These are phyloP conservation scores for Trypoxylus dichotomus DNA, from an alignment of 1,140 invertebrate species.

Conservation along the genomic window DNA sequence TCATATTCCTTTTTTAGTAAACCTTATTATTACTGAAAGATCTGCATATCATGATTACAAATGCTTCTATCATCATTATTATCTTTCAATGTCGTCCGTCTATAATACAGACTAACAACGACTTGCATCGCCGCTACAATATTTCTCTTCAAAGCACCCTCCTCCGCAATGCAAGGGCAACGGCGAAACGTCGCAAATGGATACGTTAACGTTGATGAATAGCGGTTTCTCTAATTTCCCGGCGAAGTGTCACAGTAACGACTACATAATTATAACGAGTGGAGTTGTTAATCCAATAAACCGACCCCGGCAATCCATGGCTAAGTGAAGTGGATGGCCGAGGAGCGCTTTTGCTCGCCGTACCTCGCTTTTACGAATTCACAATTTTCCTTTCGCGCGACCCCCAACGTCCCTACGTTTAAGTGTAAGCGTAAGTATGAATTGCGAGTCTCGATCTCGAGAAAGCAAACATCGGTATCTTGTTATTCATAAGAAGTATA, in stretches of 20 bases:
- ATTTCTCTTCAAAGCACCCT: not conserved
- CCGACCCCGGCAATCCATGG: conserved; percentile 47
- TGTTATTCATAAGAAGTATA: not conserved
- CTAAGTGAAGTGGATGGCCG: conserved; percentile 37
- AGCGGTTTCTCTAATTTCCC: conserved; percentile 42
- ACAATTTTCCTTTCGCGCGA: not conserved
- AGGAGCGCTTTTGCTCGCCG: conserved; percentile 1
- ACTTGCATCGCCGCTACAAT: no score
- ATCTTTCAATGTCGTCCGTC: no score
- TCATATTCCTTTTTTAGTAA: no score
- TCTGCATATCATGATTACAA: no score
- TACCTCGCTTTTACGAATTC: conserved; percentile 7
- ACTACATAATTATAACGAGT: conserved; percentile 52
- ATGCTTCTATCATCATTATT: no score
- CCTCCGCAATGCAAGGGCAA: not conserved
- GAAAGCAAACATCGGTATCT: not conserved
- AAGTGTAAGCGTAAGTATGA: not conserved
- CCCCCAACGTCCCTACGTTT: not conserved
- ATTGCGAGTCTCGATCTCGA: not conserved
- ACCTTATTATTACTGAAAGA: no score
- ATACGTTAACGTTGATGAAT: conserved; percentile 35
- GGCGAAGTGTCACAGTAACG: conserved; percentile 47
- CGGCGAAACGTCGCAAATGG: not conserved
- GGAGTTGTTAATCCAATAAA: conserved; percentile 52
- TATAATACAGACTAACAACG: no score